Evolutionary conservation across 2,113 vertebrate genomes (phyloP).

Genomic region (Nerophis ophidion): DNA sequence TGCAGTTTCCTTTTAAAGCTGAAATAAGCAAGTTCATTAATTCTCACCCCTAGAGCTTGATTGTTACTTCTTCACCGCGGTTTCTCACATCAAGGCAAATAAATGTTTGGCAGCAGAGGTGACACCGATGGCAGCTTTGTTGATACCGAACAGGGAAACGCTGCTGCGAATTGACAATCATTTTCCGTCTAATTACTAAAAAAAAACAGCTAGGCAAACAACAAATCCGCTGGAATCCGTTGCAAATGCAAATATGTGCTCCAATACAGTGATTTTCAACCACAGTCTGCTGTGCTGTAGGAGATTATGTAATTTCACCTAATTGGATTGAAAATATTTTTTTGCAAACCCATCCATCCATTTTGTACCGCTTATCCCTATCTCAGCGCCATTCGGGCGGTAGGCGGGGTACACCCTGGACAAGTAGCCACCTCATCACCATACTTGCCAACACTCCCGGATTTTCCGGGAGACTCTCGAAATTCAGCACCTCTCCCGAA

Average conservation of each 20-base stretch:
- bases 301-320: too few relatives aligned
- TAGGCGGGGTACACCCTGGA: too few relatives aligned
- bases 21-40: background rate
- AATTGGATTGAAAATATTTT: too few relatives aligned
- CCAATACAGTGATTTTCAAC: too few relatives aligned
- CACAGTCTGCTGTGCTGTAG: too few relatives aligned
- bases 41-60: background rate
- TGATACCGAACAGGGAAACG: slow-evolving; percentile 11
- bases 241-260: slow-evolving; percentile 9
- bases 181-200: slow-evolving; percentile 30
- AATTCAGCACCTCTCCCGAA: too few relatives aligned
- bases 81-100: slow-evolving; percentile 4
- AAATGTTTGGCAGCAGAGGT: background rate
- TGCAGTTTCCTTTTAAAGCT: background rate
- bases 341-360: too few relatives aligned
- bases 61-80: slow-evolving; percentile 1
- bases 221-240: slow-evolving; percentile 17
- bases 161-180: slow-evolving; percentile 10
- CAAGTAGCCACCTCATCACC: too few relatives aligned
- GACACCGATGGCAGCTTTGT: slow-evolving; percentile 9
- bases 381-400: too few relatives aligned
- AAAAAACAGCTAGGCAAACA: slow-evolving; percentile 20
- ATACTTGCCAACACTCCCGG: too few relatives aligned
- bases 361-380: too few relatives aligned
- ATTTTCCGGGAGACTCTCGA: too few relatives aligned